Evolutionary conservation across 2,888 invertebrate species (phyloP).

Genomic region (Papilio protenor): DNA sequence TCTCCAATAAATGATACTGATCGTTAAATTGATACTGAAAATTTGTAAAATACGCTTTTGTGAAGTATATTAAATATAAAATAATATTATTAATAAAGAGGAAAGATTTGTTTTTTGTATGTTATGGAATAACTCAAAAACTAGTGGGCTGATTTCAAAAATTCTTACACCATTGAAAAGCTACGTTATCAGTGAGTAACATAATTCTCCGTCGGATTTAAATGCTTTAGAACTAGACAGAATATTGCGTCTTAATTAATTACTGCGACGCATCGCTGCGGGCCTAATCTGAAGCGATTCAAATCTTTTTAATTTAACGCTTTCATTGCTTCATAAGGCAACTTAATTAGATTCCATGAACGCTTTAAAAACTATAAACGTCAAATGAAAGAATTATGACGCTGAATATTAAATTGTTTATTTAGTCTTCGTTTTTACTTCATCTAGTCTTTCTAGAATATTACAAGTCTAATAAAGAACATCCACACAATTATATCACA

Average conservation of each 20-base stretch:
- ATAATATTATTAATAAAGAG: too few species aligned
- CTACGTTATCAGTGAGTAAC: too few species aligned
- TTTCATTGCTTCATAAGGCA: neutral
- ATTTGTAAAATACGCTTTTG: too few species aligned
- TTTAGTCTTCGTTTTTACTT: too few species aligned
- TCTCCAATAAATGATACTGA: neutral
- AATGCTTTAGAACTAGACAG: neutral
- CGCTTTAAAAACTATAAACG: neutral
- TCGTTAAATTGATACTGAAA: constrained; percentile 5
- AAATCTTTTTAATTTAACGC: neutral
- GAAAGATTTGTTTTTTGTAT: too few species aligned
- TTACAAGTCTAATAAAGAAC: too few species aligned
- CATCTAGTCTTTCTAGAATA: too few species aligned
- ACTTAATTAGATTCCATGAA: constrained; percentile 7
- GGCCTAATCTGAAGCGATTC: constrained; percentile 1
- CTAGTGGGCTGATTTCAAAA: too few species aligned
- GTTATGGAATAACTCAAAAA: too few species aligned
- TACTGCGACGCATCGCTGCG: neutral
- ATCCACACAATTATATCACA: too few species aligned
- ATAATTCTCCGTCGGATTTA: neutral
- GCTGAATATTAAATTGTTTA: neutral
- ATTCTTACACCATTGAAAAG: too few species aligned
- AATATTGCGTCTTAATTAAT: neutral
- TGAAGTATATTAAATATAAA: too few species aligned
- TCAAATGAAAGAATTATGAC: neutral